These are phyloP conservation scores for Camelus dromedarius DNA, from an alignment of 2,113 vertebrate genomes.

Conservation along the genomic window DNA sequence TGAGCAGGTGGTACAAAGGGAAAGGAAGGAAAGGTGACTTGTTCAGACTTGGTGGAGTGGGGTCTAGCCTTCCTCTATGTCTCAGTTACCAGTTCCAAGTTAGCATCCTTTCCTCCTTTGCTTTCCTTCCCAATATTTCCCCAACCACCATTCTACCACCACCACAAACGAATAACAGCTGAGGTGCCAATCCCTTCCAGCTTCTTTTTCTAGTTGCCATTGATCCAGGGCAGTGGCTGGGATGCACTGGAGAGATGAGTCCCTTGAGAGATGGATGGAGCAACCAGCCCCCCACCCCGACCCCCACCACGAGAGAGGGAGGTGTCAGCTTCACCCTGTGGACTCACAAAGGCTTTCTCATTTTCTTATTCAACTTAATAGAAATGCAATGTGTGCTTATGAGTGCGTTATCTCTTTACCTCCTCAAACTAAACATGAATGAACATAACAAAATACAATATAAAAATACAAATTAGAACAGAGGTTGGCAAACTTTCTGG, in stretches of 20 bases:
- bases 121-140: not conserved
- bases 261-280: not conserved
- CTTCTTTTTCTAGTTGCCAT: not conserved
- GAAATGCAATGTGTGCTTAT: not conserved
- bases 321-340: not conserved
- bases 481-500: not conserved
- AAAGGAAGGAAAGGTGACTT: not conserved
- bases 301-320: fast-evolving
- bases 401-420: not conserved
- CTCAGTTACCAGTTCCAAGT: not conserved
- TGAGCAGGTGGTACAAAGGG: not conserved
- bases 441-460: not conserved
- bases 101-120: not conserved
- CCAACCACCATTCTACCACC: not conserved
- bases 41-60: not conserved
- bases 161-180: not conserved
- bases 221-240: not conserved
- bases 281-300: too few species aligned
- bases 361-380: not conserved
- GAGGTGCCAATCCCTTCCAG: not conserved
- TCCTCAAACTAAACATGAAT: not conserved
- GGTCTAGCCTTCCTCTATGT: not conserved
- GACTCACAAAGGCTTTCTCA: not conserved
- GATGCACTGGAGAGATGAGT: not conserved
- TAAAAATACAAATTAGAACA: not conserved